Evolutionary conservation across 1,140 invertebrate species (phyloP).

Genomic region (Drosophila ironensis): DNA sequence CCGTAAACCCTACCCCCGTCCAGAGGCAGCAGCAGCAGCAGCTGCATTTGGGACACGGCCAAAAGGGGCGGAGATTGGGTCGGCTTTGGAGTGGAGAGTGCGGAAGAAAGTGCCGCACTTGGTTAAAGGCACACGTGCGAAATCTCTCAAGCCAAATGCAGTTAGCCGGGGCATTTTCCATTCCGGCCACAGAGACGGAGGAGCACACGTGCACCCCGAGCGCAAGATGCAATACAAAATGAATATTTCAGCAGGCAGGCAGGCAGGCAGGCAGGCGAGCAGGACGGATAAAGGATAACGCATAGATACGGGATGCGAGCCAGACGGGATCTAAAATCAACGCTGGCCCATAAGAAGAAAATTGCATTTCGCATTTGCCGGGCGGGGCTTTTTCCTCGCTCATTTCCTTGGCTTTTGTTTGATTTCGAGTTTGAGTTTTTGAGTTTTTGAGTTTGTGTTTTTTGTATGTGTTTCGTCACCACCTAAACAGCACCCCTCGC

Average conservation of each 20-base stretch:
- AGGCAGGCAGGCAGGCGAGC: neutral
- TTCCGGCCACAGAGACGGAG: constrained; percentile 23
- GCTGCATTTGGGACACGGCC: constrained; percentile 5
- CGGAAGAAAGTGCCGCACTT: constrained; percentile 46
- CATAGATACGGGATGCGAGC: neutral
- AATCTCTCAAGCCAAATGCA: constrained; percentile 75
- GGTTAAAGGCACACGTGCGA: constrained; percentile 74
- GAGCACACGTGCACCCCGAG: constrained; percentile 20
- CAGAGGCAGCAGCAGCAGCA: constrained; percentile 4
- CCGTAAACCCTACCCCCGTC: constrained; percentile 3
- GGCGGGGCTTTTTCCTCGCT: neutral
- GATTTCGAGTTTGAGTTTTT: too few species aligned
- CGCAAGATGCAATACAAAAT: constrained; percentile 75
- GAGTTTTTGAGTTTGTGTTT: neutral
- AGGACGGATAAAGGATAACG: neutral
- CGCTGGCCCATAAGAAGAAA: constrained; percentile 66
- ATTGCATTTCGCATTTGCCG: constrained; percentile 71
- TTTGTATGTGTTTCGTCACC: neutral
- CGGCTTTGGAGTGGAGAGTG: too few species aligned
- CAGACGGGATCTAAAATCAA: constrained; percentile 52
- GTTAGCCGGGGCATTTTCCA: constrained; percentile 29
- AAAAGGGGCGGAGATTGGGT: too few species aligned
- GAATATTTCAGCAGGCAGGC: constrained; percentile 72
- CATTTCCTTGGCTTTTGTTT: constrained; percentile 3
- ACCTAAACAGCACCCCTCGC: neutral